A percentile compares a stretch with the other conserved stretches of the same genome.
phyloP scores from a whole-genome alignment of 2,888 invertebrate species.

The Volucella inflata region DNA sequence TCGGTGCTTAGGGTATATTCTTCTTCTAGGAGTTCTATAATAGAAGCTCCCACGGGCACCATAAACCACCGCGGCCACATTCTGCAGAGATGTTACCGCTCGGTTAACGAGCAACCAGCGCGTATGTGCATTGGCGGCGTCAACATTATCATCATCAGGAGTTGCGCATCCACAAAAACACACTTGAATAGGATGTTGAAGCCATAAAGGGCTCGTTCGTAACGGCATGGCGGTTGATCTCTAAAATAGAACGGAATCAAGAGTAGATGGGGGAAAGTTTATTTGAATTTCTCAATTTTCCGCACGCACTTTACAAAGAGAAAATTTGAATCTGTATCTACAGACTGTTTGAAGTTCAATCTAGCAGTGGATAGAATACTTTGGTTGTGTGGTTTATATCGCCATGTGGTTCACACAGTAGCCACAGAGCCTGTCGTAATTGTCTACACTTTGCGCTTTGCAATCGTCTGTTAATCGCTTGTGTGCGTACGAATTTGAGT shows the following conservation, averaged over 20 bases:
- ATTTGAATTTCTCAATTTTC: constrained; percentile 71
- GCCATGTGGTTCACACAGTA: constrained; percentile 27
- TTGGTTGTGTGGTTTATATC: neutral
- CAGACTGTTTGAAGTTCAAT: constrained; percentile 20
- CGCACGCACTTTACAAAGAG: constrained; percentile 48
- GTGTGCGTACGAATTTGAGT: constrained; percentile 14
- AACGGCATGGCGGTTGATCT: constrained; percentile 60
- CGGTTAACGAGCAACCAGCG: constrained; percentile 50
- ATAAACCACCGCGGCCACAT: constrained; percentile 69
- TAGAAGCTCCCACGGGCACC: constrained; percentile 70
- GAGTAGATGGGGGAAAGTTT: constrained; percentile 40
- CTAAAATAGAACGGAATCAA: constrained; percentile 63
- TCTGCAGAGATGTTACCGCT: constrained; percentile 50
- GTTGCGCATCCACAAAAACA: constrained; percentile 30
- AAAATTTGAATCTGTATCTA: constrained; percentile 40
- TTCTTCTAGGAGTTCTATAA: constrained; percentile 64
- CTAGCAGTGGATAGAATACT: constrained; percentile 8
- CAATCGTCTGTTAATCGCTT: constrained; percentile 50
- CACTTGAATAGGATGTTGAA: constrained; percentile 64
- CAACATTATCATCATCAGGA: constrained; percentile 56
- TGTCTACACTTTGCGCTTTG: constrained; percentile 42
- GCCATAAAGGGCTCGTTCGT: constrained; percentile 66
- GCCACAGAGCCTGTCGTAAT: constrained; percentile 26
- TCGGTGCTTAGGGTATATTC: constrained; percentile 34
- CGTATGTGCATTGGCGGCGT: constrained; percentile 53